phyloP scores from a whole-genome alignment of 2,888 invertebrate genomes.

The Drosophila borborema region DNA sequence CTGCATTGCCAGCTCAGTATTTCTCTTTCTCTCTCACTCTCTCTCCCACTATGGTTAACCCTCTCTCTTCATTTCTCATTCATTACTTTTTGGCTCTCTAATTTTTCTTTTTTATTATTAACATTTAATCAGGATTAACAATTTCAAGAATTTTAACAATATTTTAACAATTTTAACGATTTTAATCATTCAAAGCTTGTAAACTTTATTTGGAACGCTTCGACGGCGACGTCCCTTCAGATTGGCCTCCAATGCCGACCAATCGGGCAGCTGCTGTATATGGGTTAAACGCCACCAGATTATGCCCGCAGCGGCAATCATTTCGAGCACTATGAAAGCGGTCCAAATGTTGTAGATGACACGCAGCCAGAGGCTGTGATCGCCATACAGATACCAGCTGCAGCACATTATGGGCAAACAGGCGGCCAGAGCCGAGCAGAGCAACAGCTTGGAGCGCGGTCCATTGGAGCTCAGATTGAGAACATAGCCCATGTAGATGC shows the following conservation, averaged over 20 bases:
- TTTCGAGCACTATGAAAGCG: constrained; percentile 7
- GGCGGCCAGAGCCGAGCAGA: neutral
- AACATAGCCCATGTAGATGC: constrained; percentile 24
- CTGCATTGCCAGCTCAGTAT: neutral
- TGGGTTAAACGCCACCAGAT: neutral
- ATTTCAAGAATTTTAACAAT: neutral
- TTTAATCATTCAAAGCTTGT: neutral
- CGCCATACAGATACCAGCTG: constrained; percentile 11
- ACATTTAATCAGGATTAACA: neutral
- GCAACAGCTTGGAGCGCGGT: neutral
- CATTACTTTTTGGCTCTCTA: neutral
- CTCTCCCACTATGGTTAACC: too few relatives aligned
- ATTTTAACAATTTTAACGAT: neutral
- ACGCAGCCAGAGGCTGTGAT: neutral
- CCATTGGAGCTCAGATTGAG: constrained; percentile 13
- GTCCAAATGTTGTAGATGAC: constrained; percentile 8
- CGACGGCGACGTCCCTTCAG: neutral
- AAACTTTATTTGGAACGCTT: neutral
- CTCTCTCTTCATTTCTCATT: neutral
- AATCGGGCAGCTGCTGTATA: neutral
- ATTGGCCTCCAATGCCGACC: neutral
- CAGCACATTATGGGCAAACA: neutral
- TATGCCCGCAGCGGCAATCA: neutral
- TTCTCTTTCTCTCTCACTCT: neutral
- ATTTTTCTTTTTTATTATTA: too few relatives aligned